Evolutionary conservation across 1,140 invertebrate genomes (phyloP).

Genomic region (Steinernema khuongi): DNA sequence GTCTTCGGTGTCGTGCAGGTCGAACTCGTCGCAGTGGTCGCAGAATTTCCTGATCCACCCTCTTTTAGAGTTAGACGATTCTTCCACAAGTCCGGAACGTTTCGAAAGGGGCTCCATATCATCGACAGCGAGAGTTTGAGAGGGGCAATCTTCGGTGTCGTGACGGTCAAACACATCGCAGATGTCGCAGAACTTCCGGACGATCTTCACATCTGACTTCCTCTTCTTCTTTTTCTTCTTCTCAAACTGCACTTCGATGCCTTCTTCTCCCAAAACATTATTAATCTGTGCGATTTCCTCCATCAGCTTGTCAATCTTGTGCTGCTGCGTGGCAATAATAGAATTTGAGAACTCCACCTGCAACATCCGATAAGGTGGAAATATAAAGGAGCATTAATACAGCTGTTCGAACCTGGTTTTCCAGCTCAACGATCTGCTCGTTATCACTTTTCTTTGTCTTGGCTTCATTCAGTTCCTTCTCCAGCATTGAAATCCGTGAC

Average conservation of each 20-base stretch:
- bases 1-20: conserved; percentile 90
- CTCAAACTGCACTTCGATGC: neutral
- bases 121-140: conserved; percentile 60
- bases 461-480: conserved; percentile 57
- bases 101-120: neutral
- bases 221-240: conserved; percentile 17
- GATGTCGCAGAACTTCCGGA: conserved; percentile 21
- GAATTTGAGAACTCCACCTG: conserved; percentile 89
- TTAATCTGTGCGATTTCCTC: conserved; percentile 74
- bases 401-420: conserved; percentile 59
- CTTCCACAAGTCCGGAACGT: neutral
- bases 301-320: conserved; percentile 77
- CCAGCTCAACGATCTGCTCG: conserved; percentile 61
- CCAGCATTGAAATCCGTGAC: conserved; percentile 61
- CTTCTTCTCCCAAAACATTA: conserved; percentile 58
- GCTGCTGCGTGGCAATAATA: conserved; percentile 89
- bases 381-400: neutral
- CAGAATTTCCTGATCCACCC: conserved; percentile 73
- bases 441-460: conserved; percentile 61
- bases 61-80: conserved; percentile 4
- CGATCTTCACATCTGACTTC: neutral
- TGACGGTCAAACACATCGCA: conserved; percentile 91
- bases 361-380: conserved; percentile 63
- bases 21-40: conserved; percentile 93
- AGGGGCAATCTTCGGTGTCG: conserved; percentile 91